Evolutionary conservation across 2,797 vertebrate species (phyloP).

Genomic region (Lutjanus campechanus): DNA sequence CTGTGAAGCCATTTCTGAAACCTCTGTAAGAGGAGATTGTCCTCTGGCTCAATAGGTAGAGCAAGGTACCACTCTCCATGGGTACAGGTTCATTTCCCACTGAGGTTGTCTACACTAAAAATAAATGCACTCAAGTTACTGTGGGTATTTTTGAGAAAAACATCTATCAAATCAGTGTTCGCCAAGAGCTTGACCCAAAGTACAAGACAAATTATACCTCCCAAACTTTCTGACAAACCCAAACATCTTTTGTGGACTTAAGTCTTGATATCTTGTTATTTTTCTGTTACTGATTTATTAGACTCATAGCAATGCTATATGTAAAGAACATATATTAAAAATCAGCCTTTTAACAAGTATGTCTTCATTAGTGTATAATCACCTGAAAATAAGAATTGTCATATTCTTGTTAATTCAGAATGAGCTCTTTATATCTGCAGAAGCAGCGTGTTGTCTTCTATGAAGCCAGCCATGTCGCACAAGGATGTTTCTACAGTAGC

Average conservation of each 20-base stretch:
- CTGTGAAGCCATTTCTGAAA: slow-evolving; percentile 28
- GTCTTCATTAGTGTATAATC: too few species aligned
- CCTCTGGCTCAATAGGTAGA: slow-evolving; percentile 34
- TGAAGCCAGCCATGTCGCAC: too few species aligned
- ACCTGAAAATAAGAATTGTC: too few species aligned
- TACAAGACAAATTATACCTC: not conserved
- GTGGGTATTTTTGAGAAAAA: slow-evolving; percentile 13
- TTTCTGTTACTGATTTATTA: not conserved
- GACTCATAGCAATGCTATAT: not conserved
- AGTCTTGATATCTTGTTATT: not conserved
- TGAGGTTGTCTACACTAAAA: slow-evolving; percentile 6
- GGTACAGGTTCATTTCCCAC: slow-evolving; percentile 28
- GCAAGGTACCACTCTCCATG: not conserved
- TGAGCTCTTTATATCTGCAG: too few species aligned
- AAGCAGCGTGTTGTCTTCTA: too few species aligned
- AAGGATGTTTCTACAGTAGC: too few species aligned
- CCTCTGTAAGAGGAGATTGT: slow-evolving; percentile 28
- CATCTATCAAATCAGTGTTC: slow-evolving; percentile 10
- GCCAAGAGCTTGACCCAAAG: not conserved
- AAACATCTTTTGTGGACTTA: not conserved
- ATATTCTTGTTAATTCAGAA: too few species aligned
- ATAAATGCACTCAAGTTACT: slow-evolving; percentile 28
- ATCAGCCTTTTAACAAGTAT: not conserved
- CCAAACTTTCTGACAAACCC: not conserved
- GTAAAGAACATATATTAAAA: not conserved